Evolutionary conservation across 2,113 vertebrate species (phyloP).

Genomic region (Psammodynastes pulverulentus): DNA sequence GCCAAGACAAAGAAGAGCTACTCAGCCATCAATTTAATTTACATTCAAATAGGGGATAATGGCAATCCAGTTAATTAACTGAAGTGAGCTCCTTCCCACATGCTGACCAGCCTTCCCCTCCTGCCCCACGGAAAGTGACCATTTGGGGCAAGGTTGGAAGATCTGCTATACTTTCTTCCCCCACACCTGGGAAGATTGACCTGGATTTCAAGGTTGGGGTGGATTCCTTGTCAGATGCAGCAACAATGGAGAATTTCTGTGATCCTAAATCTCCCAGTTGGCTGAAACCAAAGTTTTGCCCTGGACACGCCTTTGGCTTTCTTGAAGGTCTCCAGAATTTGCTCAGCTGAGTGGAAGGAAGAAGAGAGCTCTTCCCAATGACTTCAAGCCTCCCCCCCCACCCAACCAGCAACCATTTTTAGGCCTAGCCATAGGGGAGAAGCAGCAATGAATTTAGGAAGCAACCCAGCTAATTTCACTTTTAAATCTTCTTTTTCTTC

Average conservation of each 20-base stretch:
- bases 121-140: not conserved
- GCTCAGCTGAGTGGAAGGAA: not conserved
- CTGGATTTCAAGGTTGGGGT: not conserved
- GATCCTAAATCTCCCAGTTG: not conserved
- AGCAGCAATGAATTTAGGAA: slow-evolving; percentile 35
- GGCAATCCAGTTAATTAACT: not conserved
- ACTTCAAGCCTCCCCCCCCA: not conserved
- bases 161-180: not conserved
- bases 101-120: not conserved
- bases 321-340: not conserved
- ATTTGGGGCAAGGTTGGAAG: not conserved
- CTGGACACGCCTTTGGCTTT: not conserved
- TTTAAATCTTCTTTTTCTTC: slow-evolving; percentile 47
- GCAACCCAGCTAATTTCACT: slow-evolving; percentile 41
- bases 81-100: not conserved
- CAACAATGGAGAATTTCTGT: not conserved
- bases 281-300: not conserved
- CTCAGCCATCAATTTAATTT: not conserved
- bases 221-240: not conserved
- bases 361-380: slow-evolving; percentile 42
- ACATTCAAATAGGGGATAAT: not conserved
- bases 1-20: not conserved
- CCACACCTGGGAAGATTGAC: not conserved
- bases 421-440: not conserved
- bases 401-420: not conserved